Evolutionary conservation across 2,113 vertebrate genomes (phyloP), one percentile per base, ranked within the genome.

Genomic region (Macquaria australasica): DNA sequence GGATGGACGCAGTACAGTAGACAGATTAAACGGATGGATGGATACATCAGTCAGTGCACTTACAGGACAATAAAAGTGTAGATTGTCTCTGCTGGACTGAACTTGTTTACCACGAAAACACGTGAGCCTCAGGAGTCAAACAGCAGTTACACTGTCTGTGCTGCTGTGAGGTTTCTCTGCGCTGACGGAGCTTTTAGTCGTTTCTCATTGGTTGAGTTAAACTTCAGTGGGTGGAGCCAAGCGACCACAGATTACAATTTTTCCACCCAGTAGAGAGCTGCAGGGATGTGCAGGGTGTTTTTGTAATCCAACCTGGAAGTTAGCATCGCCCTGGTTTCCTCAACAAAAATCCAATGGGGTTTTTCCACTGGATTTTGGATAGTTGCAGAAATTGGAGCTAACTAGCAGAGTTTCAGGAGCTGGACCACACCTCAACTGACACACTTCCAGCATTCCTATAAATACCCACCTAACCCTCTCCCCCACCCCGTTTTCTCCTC

Each of bases 21-120:
- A 75, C 21, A 14, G 39, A 79, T 79, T 73, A 78, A 73, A 58
- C 6, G 41, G 60, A 18, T 73, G 82, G 68, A 15, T 59, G 41
- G 60, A 50, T 10, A 6, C 51, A 64, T 70, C 63, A n/a, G 58
- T 70, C 45, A 11, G 63, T 18, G 31, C 66, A 70, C 56, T n/a
- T 68, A 34, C 31, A 41, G 4, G 10, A 18, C n/a, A 15, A 15
- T 37, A 21, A 43, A 55, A 25, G 25, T 41, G 28, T 20, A 0
- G 16, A 6, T 31, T 20, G 25, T 53, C 59, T 50, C 45, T 51
- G 45, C 43, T 28, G 43, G 39, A 67, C 18, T 70, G 1, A 41
- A 18, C 14, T 70, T 66, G 68, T 78, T 64, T 56, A 72, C 56
- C 37, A 37, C 50, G 9, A 39, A 62, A 21, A 50, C 67, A 71